Conservation (phyloP, 2,888 invertebrate genomes). For the Calliopum simillimum region DNA sequence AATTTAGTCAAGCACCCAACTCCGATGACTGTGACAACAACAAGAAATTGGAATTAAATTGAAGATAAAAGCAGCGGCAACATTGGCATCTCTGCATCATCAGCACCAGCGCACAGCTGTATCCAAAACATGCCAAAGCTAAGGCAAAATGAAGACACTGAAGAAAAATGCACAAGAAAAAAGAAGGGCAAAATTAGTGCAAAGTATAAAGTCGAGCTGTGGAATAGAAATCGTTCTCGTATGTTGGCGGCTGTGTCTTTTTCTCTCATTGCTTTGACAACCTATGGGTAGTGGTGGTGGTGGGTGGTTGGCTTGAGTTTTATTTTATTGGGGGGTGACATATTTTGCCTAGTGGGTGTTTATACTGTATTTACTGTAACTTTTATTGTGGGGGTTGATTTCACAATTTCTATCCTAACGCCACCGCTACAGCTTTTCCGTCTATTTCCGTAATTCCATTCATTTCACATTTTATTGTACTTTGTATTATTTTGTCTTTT, state of each 20-base stretch:
- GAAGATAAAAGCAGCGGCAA: constrained; percentile 34
- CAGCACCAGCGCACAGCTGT: constrained; percentile 7
- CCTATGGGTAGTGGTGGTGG: neutral
- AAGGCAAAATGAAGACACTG: neutral
- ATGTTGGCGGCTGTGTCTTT: too few species aligned
- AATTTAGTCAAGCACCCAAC: too few species aligned
- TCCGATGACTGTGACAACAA: constrained; percentile 31
- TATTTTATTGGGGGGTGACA: too few species aligned
- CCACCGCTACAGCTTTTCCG: neutral
- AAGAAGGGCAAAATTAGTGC: constrained; percentile 25
- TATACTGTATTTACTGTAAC: neutral
- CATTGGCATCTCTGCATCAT: neutral
- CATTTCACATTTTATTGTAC: neutral
- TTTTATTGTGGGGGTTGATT: neutral
- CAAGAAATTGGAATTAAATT: constrained; percentile 39
- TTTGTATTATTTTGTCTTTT: neutral
- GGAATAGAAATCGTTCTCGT: neutral
- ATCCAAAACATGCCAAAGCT: constrained; percentile 22
- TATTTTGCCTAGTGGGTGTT: neutral
- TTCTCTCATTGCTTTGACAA: neutral
- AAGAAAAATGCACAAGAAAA: constrained; percentile 8
- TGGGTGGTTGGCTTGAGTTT: too few species aligned
- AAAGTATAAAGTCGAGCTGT: constrained; percentile 16
- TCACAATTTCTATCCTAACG: neutral
- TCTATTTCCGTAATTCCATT: neutral